Conservation (phyloP, 1,140 invertebrate species). For the Bombus waltoni region DNA sequence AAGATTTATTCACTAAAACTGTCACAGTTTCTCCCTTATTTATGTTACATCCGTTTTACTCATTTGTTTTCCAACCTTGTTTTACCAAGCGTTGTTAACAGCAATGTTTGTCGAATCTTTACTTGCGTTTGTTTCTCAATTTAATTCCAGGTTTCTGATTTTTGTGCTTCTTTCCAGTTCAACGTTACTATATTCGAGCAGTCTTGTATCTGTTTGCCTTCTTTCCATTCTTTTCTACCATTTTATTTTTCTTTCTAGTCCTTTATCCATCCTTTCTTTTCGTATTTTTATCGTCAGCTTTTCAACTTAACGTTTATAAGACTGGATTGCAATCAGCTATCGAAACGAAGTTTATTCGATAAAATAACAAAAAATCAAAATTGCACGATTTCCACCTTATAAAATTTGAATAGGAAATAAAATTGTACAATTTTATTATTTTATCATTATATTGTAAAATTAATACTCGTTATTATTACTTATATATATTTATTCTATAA, state of each 20-base stretch:
- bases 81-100: conserved; percentile 20
- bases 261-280: conserved; percentile 4
- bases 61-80: background rate
- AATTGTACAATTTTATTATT: background rate
- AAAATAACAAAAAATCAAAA: background rate
- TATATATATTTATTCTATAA: background rate
- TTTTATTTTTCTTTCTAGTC: background rate
- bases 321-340: background rate
- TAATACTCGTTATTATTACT: background rate
- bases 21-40: background rate
- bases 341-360: background rate
- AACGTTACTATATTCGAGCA: background rate
- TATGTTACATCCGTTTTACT: conserved; percentile 18
- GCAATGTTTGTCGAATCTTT: conserved; percentile 23
- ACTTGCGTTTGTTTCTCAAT: conserved; percentile 17
- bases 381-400: background rate
- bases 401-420: background rate
- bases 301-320: background rate
- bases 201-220: background rate
- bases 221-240: background rate
- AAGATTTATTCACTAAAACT: background rate
- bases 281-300: background rate
- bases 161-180: conserved; percentile 21
- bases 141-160: background rate
- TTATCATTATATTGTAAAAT: background rate